phyloP scores from a whole-genome alignment of 2,113 vertebrate species.

The Cyprinodon variegatus region DNA sequence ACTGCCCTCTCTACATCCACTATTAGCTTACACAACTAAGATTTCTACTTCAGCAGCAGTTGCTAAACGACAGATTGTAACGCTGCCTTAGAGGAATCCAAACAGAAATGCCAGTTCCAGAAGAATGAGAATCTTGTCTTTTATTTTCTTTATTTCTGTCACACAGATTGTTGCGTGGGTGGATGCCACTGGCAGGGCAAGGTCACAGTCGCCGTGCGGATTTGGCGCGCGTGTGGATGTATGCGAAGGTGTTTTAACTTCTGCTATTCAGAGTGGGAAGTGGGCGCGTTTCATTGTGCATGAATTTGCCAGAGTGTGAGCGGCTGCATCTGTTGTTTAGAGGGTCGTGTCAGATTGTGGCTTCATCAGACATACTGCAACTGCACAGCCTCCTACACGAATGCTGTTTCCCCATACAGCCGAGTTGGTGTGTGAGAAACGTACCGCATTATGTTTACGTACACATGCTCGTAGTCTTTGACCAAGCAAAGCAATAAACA shows the following conservation, averaged over 20 bases:
- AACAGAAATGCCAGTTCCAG: slow-evolving; percentile 26
- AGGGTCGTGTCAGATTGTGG: slow-evolving; percentile 58
- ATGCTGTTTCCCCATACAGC: slow-evolving; percentile 71
- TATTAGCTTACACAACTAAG: not conserved
- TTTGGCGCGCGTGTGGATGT: slow-evolving; percentile 37
- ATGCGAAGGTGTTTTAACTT: slow-evolving; percentile 33
- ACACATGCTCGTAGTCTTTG: slow-evolving; percentile 64
- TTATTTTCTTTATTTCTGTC: slow-evolving; percentile 42
- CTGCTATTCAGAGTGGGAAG: slow-evolving; percentile 19
- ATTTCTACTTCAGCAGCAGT: slow-evolving; percentile 2
- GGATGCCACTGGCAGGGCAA: slow-evolving; percentile 57
- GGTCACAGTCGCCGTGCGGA: slow-evolving; percentile 48
- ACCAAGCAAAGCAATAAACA: slow-evolving; percentile 70
- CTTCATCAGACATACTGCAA: slow-evolving; percentile 61
- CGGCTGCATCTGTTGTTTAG: slow-evolving; percentile 68
- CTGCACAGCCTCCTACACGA: slow-evolving; percentile 71
- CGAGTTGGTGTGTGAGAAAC: slow-evolving; percentile 45
- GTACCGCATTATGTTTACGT: slow-evolving; percentile 71
- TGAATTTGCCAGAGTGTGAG: slow-evolving; percentile 38
- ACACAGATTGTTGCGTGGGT: slow-evolving; percentile 69
- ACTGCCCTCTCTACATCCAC: slow-evolving; percentile 1
- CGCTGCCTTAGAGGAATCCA: slow-evolving; percentile 28
- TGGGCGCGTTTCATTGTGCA: slow-evolving; percentile 27
- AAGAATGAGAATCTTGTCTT: slow-evolving; percentile 40
- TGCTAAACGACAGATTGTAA: slow-evolving; percentile 8